Conservation (phyloP, 2,113 vertebrate species). For the Tiliqua scincoides region DNA sequence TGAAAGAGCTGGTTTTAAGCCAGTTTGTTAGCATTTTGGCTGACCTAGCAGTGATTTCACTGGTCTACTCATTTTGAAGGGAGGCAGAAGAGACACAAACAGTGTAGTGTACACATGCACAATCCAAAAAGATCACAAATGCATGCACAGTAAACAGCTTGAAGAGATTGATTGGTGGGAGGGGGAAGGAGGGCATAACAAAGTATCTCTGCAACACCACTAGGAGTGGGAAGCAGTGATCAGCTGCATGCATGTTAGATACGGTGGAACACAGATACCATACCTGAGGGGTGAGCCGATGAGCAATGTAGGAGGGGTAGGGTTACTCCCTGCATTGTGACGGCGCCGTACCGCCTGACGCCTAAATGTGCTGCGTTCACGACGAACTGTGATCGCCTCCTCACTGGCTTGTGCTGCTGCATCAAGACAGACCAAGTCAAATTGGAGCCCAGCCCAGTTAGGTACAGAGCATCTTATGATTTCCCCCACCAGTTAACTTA, state of each 20-base stretch:
- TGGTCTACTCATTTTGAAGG: constrained; percentile 50
- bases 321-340: constrained; percentile 99
- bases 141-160: constrained; percentile 79
- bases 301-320: constrained; percentile 95
- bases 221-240: constrained; percentile 53
- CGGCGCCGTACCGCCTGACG: constrained; percentile 97
- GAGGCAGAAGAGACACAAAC: constrained; percentile 8
- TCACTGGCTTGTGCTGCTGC: constrained; percentile 91
- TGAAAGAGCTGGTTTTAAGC: constrained; percentile 28
- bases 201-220: constrained; percentile 62
- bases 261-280: constrained; percentile 78
- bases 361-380: constrained; percentile 98
- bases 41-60: constrained; percentile 37
- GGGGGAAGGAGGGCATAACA: constrained; percentile 53
- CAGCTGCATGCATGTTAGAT: constrained; percentile 78
- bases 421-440: constrained; percentile 87
- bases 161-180: constrained; percentile 47
- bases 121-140: constrained; percentile 72
- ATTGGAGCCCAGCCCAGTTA: constrained; percentile 76
- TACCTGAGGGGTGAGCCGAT: constrained; percentile 99
- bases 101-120: constrained; percentile 76
- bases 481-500: constrained; percentile 58
- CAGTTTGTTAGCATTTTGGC: constrained; percentile 49
- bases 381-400: constrained; percentile 94
- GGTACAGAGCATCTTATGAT: constrained; percentile 72